Base-by-base conservation (phyloP, 2,888 invertebrate genomes). In the Eueremaeus valkanovi region DNA sequence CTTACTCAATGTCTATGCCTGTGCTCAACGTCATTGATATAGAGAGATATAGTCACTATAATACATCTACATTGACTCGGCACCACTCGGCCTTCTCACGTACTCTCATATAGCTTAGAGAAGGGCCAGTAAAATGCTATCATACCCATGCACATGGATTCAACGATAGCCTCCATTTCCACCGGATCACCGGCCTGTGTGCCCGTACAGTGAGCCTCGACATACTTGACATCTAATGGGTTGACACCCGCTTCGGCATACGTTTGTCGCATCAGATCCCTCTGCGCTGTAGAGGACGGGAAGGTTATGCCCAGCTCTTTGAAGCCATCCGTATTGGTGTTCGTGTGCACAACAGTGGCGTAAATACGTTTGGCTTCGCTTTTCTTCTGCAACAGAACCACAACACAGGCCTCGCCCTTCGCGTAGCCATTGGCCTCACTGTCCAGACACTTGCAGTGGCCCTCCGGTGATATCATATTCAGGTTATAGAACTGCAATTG, bases 381-480 rank as follows among this genome's bases (percentile, higher is more conserved):
- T 33, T 87, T 87, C 80, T 89, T 91, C 82, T 93, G 93, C 27
- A 94, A 82, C 80, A 90, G 88, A 51, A 90, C 81, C 0, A 89
- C 88, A 8, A 49, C 76, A 21, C 66, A 51, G 21, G 74, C 49
- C 40, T 76, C 93, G 18, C 92, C 89, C n/a, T 93, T 87, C 0
- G 89, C 90, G 80, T 93, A 94, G 0, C 94, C 93, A 80, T 90
- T 87, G 24, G 90, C 75, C 13, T 76, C 72, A 24, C 66, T 42
- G 61, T 98, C 98, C 84, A 98, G 98, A 0, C 95, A 93, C 83
- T 93, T 95, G 86, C 97, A 98, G 83, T 87, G 87, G 0, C 96
- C 96, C 81, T 95, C 90, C 8, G 89, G 88, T 78, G 95, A 92
- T 24, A 58, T 58, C 58, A 58, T 58, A 58, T 58, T 58, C 29